These are phyloP conservation scores for Pterostichus niger DNA, from an alignment of 2,888 invertebrate species.

Conservation along the genomic window DNA sequence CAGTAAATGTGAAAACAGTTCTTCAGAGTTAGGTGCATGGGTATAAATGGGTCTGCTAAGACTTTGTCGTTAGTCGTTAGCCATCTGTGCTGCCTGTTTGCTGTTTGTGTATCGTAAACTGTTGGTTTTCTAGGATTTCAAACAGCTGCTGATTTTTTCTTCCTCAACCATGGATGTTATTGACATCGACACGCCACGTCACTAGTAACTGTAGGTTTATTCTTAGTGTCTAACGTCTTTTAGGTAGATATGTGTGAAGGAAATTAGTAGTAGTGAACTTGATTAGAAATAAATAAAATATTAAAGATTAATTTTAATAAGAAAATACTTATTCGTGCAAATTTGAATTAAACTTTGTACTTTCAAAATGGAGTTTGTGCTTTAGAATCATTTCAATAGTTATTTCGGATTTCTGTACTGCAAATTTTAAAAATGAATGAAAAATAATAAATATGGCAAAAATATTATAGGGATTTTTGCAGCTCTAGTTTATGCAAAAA, in stretches of 20 bases:
- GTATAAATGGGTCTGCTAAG: slow-evolving; percentile 17
- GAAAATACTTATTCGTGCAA: too few species aligned
- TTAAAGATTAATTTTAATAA: too few species aligned
- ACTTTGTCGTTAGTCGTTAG: slow-evolving; percentile 56
- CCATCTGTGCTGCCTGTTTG: slow-evolving; percentile 48
- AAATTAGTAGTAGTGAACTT: too few species aligned
- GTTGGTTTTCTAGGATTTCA: slow-evolving; percentile 53
- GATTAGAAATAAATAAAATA: too few species aligned
- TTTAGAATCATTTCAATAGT: too few species aligned
- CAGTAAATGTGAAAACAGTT: slow-evolving; percentile 14
- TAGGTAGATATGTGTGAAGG: not conserved
- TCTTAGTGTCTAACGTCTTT: slow-evolving; percentile 32
- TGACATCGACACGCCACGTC: slow-evolving; percentile 34
- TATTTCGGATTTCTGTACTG: too few species aligned
- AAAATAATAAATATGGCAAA: too few species aligned
- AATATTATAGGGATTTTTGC: too few species aligned
- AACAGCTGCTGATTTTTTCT: slow-evolving; percentile 53
- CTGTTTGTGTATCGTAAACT: slow-evolving; percentile 41
- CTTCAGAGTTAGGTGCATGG: slow-evolving; percentile 8
- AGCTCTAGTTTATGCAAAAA: too few species aligned
- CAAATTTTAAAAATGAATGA: too few species aligned
- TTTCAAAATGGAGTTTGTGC: too few species aligned
- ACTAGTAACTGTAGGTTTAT: not conserved
- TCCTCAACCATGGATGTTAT: slow-evolving; percentile 32
- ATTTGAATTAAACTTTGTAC: too few species aligned